Evolutionary conservation across 64 coral and sea anemone genomes (phyloP), one percentile per base, ranked within the genome.

Genomic region (Porites australiensis): DNA sequence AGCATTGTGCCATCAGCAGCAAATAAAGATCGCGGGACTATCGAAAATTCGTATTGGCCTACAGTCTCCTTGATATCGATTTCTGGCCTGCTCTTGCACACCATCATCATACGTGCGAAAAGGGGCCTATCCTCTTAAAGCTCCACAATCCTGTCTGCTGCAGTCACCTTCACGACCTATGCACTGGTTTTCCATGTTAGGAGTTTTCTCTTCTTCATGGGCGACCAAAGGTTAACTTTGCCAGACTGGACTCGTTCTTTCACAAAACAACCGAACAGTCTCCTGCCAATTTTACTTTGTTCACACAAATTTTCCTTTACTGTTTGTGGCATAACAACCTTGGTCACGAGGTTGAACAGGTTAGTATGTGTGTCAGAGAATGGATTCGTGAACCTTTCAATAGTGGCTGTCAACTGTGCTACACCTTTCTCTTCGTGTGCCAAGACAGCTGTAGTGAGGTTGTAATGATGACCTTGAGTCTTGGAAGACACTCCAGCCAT

Each of bases 221-320:
- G 27, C 27, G 27, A 37, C 27, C 27, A 37, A 37, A 37, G 27
- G 27, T 37, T 37, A 63, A 16, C 2, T 63, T 63, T 16, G 60
- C 60, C 60, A 3, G 60, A 63, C 60, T 63, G 16, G 60, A 63
- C 60, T 63, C 60, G 27, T 37, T 37, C 27, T 37, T 37, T 37
- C 27, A 37, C 27, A 63, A 63, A 63, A n/a, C n/a, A n/a, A n/a
- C n/a, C n/a, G n/a, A n/a, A n/a, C n/a, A n/a, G n/a, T n/a, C n/a
- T n/a, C n/a, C n/a, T n/a, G n/a, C n/a, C n/a, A n/a, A n/a, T n/a
- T n/a, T n/a, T n/a, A n/a, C n/a, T n/a, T n/a, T 91, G 79, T 45
- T 50, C 21, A 91, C 79, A 91, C 44, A 91, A 67, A 75, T 83
- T 77, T 71, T 69, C 62, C 16, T 91, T 72, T 43, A 91, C 89